Evolutionary conservation across 2,113 vertebrate species (phyloP).

Genomic region (Passer domesticus): DNA sequence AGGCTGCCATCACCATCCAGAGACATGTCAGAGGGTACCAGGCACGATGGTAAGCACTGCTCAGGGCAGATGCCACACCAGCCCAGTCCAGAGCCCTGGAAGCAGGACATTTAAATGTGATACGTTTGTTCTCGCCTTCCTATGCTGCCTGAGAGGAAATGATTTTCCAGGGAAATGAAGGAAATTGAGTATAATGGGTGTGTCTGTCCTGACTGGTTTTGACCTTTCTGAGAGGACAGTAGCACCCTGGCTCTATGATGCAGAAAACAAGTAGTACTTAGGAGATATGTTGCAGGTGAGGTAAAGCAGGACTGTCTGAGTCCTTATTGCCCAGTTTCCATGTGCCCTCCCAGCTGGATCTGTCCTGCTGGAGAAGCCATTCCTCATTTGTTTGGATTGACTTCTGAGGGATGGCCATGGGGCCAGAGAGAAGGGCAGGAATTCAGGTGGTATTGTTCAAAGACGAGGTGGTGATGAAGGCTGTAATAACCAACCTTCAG

Average conservation of each 20-base stretch:
- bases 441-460: background rate
- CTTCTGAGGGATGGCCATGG: background rate
- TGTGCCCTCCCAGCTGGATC: background rate
- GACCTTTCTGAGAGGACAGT: background rate
- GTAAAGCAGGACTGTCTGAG: background rate
- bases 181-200: background rate
- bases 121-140: background rate
- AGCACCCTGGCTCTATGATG: background rate
- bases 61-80: background rate
- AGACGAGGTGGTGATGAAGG: background rate
- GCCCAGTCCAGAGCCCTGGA: background rate
- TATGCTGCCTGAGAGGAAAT: background rate
- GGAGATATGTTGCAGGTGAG: background rate
- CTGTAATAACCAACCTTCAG: background rate
- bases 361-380: background rate
- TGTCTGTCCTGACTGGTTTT: background rate
- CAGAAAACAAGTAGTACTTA: background rate
- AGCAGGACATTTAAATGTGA: background rate
- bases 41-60: constrained; percentile 88
- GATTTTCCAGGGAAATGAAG: background rate
- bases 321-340: background rate
- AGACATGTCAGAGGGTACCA: constrained; percentile 92
- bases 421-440: background rate
- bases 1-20: constrained; percentile 89
- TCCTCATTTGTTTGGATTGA: background rate